These are phyloP conservation scores for Aleadryas rufinucha DNA, from an alignment of 2,113 vertebrate species.

Conservation along the genomic window DNA sequence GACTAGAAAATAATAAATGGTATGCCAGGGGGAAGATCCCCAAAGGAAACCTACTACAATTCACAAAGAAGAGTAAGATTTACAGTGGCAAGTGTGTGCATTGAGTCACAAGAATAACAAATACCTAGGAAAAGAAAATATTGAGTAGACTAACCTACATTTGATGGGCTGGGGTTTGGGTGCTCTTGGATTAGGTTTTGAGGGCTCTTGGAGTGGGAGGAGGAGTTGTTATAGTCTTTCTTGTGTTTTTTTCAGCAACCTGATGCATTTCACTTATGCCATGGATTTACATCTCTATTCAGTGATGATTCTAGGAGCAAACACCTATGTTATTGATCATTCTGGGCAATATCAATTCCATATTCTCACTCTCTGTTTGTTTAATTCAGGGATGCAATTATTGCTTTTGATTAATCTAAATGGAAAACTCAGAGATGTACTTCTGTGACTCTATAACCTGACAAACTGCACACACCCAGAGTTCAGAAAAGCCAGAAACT, in stretches of 20 bases:
- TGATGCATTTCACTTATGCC: background rate
- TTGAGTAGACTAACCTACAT: background rate
- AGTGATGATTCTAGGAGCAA: background rate
- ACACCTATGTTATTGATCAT: background rate
- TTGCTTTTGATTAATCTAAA: background rate
- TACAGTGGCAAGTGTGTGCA: background rate
- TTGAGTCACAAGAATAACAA: background rate
- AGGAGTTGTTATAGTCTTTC: background rate
- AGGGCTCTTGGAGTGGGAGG: fast-evolving
- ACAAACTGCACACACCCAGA: background rate
- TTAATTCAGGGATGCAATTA: background rate
- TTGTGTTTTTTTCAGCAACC: background rate
- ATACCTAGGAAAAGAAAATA: background rate
- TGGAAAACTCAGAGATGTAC: background rate
- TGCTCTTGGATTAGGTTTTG: background rate
- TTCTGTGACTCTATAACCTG: background rate
- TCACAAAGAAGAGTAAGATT: background rate
- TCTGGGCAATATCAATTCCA: background rate
- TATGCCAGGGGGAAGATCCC: background rate
- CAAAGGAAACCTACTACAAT: background rate
- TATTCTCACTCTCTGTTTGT: background rate
- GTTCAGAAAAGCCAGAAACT: background rate
- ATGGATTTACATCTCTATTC: background rate
- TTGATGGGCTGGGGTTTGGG: background rate
- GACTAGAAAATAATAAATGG: background rate